Percentiles rank a stretch among this genome's conserved stretches.
These are phyloP conservation scores for Macrotrachela quadricornifera DNA, from an alignment of 1,140 invertebrate genomes.

Conservation along the genomic window DNA sequence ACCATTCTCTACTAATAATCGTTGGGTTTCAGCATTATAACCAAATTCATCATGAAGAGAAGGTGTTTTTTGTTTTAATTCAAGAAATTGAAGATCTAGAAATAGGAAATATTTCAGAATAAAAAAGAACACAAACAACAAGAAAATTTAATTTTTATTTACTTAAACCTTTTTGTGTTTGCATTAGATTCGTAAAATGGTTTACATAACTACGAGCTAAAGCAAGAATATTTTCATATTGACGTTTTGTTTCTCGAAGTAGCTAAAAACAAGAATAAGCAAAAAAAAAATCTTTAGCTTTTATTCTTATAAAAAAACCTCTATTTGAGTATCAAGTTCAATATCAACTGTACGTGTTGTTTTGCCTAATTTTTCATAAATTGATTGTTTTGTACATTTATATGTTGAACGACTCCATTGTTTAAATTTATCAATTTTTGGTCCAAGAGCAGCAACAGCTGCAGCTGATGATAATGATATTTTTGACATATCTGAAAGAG, in stretches of 20 bases:
- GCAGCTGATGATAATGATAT: no score
- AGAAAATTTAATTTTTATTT: no score
- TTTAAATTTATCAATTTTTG: conserved; percentile 55
- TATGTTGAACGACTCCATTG: conserved; percentile 91
- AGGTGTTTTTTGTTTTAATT: conserved; percentile 73
- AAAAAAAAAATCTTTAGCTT: conserved; percentile 36
- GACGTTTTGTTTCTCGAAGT: not conserved
- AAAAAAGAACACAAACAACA: no score
- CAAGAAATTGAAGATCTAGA: conserved; percentile 70
- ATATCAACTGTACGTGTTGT: conserved; percentile 53
- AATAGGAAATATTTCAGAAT: no score
- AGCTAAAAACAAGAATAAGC: not conserved
- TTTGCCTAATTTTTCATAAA: conserved; percentile 82
- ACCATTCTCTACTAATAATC: conserved; percentile 74
- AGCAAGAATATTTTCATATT: not conserved
- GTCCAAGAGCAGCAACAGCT: no score
- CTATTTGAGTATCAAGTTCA: conserved; percentile 77
- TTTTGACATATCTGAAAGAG: no score
- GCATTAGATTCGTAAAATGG: conserved; percentile 64
- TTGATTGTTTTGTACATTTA: conserved; percentile 78
- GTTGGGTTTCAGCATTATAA: conserved; percentile 81
- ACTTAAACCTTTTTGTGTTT: conserved; percentile 42
- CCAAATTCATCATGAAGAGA: conserved; percentile 80
- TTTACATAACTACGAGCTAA: no score
- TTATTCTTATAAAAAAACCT: conserved; percentile 70